Conservation (phyloP, 2,888 invertebrate genomes). For the Cinara cedri region DNA sequence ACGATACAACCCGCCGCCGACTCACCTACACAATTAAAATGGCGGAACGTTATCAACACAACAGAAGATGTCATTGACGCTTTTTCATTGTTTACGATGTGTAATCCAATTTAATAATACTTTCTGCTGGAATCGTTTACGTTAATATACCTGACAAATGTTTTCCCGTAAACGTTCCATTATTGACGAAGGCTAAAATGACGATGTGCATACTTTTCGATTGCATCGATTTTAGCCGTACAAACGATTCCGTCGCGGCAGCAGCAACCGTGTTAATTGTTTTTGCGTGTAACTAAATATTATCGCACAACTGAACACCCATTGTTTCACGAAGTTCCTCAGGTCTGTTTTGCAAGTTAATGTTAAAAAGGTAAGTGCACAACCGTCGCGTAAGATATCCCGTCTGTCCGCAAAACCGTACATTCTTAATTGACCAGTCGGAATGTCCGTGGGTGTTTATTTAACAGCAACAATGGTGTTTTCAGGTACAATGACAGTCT, state of each 20-base stretch:
- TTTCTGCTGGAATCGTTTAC: neutral
- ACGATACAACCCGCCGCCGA: conserved; percentile 47
- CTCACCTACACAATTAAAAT: conserved; percentile 57
- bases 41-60: conserved; percentile 57
- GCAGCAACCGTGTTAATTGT: neutral
- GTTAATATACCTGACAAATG: neutral
- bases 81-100: conserved; percentile 50
- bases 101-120: neutral
- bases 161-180: neutral
- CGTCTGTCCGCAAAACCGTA: neutral
- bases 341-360: conserved; percentile 47
- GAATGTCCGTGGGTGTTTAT: conserved; percentile 23
- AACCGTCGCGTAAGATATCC: neutral
- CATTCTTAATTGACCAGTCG: neutral
- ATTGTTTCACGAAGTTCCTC: neutral
- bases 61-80: conserved; percentile 56
- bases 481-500: conserved; percentile 56
- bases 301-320: neutral
- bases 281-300: neutral
- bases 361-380: conserved; percentile 52
- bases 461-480: neutral
- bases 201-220: conserved; percentile 16
- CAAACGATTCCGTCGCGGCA: neutral
- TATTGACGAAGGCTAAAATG: neutral
- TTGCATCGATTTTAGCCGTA: neutral